Base-by-base conservation (phyloP, 1,140 invertebrate genomes). In the Oryzaephilus surinamensis region DNA sequence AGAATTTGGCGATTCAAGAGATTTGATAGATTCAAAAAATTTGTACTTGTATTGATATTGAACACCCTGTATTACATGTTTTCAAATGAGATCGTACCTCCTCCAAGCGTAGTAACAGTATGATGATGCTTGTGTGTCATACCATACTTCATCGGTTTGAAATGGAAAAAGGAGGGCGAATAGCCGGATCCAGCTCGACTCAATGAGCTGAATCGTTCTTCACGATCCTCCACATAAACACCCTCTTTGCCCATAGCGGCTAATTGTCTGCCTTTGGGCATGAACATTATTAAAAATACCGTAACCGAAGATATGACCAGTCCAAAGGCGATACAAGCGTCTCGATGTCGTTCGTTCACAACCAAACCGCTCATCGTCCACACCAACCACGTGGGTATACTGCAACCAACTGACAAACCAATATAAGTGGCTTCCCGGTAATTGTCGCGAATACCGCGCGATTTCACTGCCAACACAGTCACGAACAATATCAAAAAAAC, bases 251-350 rank as follows among this genome's bases (percentile, higher is more conserved):
- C 88, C 67, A 93, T 76, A 6, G 87, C 89, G 0, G 88, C 86
- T 54, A 94, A 62, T 48, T 92, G 87, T n/a, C 90, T 70, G 24
- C 85, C 85, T 66, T 93, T 93, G 2, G 90, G 88, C 61, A 92
- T 79, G 63, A 95, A 96, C 88, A 95, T 93, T 7, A 90, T 75
- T 29, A 92, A 71, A 58, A 95, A 90, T 7, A 92, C 77, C 6
- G 90, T 73, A 1, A 80, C 73, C 16, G 86, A 79, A 4, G 84
- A 90, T 17, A 79, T 73, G 7, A 91, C 72, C 11, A 94, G 65
- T 0, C 90, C 91, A 52, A 87, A 90, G 1, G 85, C 88, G 1
- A 92, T 70, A 64, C 86, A 90, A 1, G 84, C 87, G 57, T 94
- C 89, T 31, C 81, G 76, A 52, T 84, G 80, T 31, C 76, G 66